Percentiles rank a stretch among this genome's conserved stretches.
Conservation (phyloP, 2,113 vertebrate species). For the Isichthys henryi region DNA sequence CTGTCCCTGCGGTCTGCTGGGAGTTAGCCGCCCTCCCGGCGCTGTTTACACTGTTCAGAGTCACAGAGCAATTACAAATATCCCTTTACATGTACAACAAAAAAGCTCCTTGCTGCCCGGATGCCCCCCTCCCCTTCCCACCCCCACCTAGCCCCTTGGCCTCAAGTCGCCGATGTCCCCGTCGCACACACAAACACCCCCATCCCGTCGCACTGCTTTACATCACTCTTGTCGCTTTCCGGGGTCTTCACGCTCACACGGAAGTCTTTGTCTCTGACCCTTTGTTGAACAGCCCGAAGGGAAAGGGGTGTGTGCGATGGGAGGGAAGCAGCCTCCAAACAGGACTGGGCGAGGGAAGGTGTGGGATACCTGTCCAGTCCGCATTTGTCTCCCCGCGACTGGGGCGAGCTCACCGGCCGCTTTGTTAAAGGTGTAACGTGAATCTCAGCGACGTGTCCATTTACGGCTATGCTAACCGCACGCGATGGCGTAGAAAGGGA, state of each 20-base stretch:
- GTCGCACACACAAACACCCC: neutral
- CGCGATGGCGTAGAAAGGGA: neutral
- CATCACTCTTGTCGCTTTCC: conserved; percentile 27
- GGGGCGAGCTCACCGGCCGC: conserved; percentile 43
- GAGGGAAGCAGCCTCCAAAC: neutral
- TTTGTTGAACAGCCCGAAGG: neutral
- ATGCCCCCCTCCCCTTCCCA: conserved; percentile 28
- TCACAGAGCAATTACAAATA: conserved; percentile 56
- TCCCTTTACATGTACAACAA: conserved; percentile 43
- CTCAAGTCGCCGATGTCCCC: neutral
- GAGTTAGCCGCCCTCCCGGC: conserved; percentile 43
- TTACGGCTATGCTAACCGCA: neutral
- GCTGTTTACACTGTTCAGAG: conserved; percentile 57
- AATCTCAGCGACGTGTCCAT: neutral
- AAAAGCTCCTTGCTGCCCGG: conserved; percentile 16
- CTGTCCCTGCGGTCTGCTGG: conserved; percentile 47
- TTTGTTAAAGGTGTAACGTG: conserved; percentile 38
- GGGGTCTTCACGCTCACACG: conserved; percentile 57
- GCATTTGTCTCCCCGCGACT: conserved; percentile 20
- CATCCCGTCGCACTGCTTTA: neutral
- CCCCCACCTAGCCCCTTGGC: conserved; percentile 13
- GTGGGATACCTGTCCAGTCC: neutral
- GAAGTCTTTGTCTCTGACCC: conserved; percentile 45
- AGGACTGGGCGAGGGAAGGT: neutral
- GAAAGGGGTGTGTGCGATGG: neutral